Evolutionary conservation across 2,888 invertebrate species (phyloP), one percentile per base, ranked within the genome.

Genomic region (Drosophila austrosaltans): DNA sequence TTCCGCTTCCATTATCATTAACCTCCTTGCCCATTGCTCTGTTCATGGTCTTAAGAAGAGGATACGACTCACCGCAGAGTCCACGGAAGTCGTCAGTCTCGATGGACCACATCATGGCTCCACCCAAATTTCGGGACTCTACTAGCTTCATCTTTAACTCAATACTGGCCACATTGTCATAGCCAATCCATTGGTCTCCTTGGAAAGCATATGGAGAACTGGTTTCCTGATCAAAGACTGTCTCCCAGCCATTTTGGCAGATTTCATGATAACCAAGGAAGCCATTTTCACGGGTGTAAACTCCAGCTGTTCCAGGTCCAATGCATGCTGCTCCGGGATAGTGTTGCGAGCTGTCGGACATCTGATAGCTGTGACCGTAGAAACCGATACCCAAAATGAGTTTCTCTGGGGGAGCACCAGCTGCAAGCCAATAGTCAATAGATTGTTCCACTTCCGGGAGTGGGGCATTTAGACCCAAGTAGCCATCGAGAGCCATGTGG

Each of bases 1-100:
- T 32, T 4, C 62, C 70, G 7, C 66, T 73, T 0, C 62, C 66
- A 2, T 72, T 60, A 0, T 56, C 66, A 32, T 60, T 54, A 10
- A 48, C 48, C 3, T 48, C 48, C 25, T 63, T 67, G 32, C 75
- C 83, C 36, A 88, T 10, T 16, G 64, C 79, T 1, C 81, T 63
- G 60, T 88, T 86, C 57, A 88, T 84, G 22, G 89, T 54, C 64
- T 80, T 89, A 44, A 88, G 57, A 4, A 86, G 65, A 1, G 86
- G 87, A 44, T 76, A 87, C 0, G 69, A n/a, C 60, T 97, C 97
- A 0, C 88, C 88, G 32, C 98, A 98, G 32, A 94, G 94, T 20
- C 98, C 98, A 44, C 97, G 94, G 93, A 98, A 98, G 91, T 98
- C 98, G 78, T 98, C 98, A 90, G 97, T 98, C 92, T 98, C 98